Percentiles rank a stretch among this genome's conserved stretches.
phyloP scores from a whole-genome alignment of 1,140 invertebrate genomes.

The Drosophila equinoxialis region DNA sequence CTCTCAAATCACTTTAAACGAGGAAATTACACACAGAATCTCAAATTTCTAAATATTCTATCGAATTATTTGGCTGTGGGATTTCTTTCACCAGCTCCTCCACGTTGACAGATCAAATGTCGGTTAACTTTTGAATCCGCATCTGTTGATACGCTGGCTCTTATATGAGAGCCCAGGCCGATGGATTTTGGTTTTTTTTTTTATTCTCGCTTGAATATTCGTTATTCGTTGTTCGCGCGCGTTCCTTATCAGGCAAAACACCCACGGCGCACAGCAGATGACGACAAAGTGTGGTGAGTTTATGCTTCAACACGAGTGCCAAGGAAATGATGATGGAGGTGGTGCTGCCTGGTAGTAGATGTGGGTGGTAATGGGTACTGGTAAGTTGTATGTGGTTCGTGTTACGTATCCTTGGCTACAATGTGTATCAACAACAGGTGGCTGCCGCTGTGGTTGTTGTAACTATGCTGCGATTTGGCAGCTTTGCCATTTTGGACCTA shows the following conservation, averaged over 20 bases:
- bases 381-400: neutral
- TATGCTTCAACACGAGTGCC: conserved; percentile 36
- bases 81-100: conserved; percentile 24
- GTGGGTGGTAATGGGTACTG: neutral
- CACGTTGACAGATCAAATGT: conserved; percentile 82
- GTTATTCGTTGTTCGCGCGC: conserved; percentile 44
- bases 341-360: conserved; percentile 15
- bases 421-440: conserved; percentile 61
- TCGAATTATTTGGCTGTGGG: neutral
- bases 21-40: neutral
- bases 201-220: conserved; percentile 5
- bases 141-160: conserved; percentile 55
- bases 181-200: conserved; percentile 26
- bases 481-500: conserved; percentile 11
- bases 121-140: conserved; percentile 80
- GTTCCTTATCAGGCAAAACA: conserved; percentile 55
- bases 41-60: neutral
- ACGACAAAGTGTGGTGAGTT: conserved; percentile 71
- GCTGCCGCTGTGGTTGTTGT: conserved; percentile 49
- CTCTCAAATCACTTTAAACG: neutral
- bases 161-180: conserved; percentile 62
- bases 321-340: conserved; percentile 6
- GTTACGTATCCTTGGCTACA: conserved; percentile 15
- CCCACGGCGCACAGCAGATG: conserved; percentile 49
- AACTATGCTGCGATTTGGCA: conserved; percentile 37